A percentile compares a stretch with the other conserved stretches of the same genome.
These are phyloP conservation scores for Baryphthengus martii DNA, from an alignment of 2,113 vertebrate species.

Conservation along the genomic window DNA sequence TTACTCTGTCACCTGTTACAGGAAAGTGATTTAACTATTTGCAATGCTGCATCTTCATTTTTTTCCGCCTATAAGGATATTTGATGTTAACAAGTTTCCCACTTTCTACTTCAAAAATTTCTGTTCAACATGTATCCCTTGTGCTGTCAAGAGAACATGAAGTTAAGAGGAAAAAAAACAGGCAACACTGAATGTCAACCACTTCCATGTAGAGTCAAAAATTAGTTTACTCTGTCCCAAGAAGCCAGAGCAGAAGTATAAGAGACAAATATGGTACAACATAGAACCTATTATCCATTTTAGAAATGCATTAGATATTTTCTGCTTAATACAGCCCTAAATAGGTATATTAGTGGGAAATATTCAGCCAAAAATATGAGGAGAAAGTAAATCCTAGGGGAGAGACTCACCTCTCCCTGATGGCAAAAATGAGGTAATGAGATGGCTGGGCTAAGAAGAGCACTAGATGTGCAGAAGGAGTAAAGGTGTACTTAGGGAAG, in stretches of 20 bases:
- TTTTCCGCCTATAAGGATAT: neutral
- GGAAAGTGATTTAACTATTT: neutral
- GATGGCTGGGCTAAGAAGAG: neutral
- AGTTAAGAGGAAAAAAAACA: neutral
- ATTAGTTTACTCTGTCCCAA: neutral
- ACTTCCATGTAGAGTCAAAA: neutral
- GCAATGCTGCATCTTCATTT: neutral
- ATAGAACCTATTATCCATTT: neutral
- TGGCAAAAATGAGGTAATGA: neutral
- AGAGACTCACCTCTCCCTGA: neutral
- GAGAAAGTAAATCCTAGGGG: neutral
- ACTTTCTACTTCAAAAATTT: neutral
- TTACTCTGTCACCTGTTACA: neutral
- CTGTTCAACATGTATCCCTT: neutral
- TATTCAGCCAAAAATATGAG: neutral
- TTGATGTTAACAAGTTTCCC: neutral
- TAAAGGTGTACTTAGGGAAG: neutral
- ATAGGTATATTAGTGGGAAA: neutral
- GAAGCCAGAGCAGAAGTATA: neutral
- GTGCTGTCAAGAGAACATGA: neutral
- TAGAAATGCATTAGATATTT: neutral
- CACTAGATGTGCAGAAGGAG: accelerated
- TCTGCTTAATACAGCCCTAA: neutral
- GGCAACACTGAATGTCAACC: neutral
- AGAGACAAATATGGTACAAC: neutral